Evolutionary conservation across 1,140 invertebrate genomes (phyloP).

Genomic region (Bombus cullumanus): DNA sequence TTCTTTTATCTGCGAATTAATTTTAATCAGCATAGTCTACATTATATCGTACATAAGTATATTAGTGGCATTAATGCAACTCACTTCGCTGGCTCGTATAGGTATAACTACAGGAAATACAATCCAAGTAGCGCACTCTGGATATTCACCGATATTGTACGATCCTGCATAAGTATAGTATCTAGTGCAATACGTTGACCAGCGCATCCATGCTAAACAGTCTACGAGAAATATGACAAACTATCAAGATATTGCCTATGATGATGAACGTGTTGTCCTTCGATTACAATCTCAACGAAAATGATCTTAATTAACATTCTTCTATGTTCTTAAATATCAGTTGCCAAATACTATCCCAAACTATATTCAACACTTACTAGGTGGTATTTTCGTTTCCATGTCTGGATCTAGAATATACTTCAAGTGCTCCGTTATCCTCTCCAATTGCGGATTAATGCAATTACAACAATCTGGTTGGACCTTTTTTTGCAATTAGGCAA

Average conservation of each 20-base stretch:
- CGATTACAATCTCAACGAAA: too few species aligned
- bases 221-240: slow-evolving; percentile 64
- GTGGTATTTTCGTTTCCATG: slow-evolving; percentile 71
- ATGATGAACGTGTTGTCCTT: not conserved
- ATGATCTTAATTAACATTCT: too few species aligned
- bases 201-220: slow-evolving; percentile 81
- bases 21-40: not conserved
- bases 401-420: slow-evolving; percentile 74
- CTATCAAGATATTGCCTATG: not conserved
- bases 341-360: not conserved
- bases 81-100: slow-evolving; percentile 88
- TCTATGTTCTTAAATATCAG: too few species aligned
- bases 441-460: slow-evolving; percentile 74
- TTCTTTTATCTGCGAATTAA: slow-evolving; percentile 53
- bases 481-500: slow-evolving; percentile 11
- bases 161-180: slow-evolving; percentile 88
- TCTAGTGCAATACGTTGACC: slow-evolving; percentile 74
- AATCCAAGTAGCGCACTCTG: slow-evolving; percentile 89
- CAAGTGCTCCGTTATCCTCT: slow-evolving; percentile 79
- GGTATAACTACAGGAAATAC: slow-evolving; percentile 89
- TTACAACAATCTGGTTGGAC: slow-evolving; percentile 38
- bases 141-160: slow-evolving; percentile 86
- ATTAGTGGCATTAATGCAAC: not conserved
- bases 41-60: not conserved
- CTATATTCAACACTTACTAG: slow-evolving; percentile 67